Percentiles rank a stretch among this genome's conserved stretches.
phyloP scores from a whole-genome alignment of 2,888 invertebrate species.

The Notodromas monacha region DNA sequence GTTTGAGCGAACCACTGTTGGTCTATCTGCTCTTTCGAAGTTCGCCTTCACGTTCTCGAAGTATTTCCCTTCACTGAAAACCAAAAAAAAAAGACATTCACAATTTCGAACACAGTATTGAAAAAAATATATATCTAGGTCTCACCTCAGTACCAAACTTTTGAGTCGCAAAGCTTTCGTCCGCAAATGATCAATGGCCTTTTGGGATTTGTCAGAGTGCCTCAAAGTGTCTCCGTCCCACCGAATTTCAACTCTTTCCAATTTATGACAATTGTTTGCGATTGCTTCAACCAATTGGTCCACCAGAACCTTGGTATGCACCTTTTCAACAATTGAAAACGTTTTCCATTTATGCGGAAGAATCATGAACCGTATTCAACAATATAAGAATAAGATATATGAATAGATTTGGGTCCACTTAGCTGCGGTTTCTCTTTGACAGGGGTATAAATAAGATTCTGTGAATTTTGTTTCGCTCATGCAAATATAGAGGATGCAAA shows the following conservation, averaged over 20 bases:
- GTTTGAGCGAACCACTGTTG: conserved; percentile 78
- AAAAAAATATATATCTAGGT: too few species aligned
- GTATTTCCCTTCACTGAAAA: conserved; percentile 72
- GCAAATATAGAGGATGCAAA: too few species aligned
- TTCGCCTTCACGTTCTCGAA: conserved; percentile 97
- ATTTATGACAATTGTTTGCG: conserved; percentile 52
- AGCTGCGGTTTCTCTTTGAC: too few species aligned
- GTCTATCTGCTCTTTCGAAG: conserved; percentile 86
- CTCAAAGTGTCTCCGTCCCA: conserved; percentile 97
- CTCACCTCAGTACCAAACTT: conserved; percentile 75
- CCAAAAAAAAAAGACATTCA: too few species aligned
- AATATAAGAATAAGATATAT: too few species aligned
- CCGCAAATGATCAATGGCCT: conserved; percentile 84
- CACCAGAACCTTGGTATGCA: conserved; percentile 36
- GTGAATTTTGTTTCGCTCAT: too few species aligned
- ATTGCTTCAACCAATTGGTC: conserved; percentile 94
- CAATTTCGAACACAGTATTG: too few species aligned
- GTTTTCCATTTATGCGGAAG: too few species aligned
- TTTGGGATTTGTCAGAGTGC: conserved; percentile 96
- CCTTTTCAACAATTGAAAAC: too few species aligned
- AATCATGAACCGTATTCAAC: too few species aligned
- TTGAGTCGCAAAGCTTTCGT: conserved; percentile 72
- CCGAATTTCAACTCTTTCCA: conserved; percentile 69
- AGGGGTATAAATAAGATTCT: too few species aligned
- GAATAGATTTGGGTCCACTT: too few species aligned